These are phyloP conservation scores for Podilymbus podiceps DNA, from an alignment of 2,113 vertebrate species.

Conservation along the genomic window DNA sequence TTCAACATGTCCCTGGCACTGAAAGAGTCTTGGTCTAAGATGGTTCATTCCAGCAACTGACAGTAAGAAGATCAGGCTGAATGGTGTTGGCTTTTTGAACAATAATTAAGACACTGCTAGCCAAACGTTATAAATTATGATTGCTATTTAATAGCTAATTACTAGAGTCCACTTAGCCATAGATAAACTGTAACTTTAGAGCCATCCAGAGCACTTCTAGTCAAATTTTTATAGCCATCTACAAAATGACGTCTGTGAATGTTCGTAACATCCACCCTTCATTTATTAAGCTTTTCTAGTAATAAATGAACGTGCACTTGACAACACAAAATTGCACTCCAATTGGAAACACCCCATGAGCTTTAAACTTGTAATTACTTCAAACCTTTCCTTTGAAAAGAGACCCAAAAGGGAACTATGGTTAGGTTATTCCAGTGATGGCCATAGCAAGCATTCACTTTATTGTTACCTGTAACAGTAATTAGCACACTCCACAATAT, in stretches of 20 bases:
- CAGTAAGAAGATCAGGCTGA: background rate
- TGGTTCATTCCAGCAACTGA: background rate
- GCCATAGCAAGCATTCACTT: background rate
- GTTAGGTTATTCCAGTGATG: background rate
- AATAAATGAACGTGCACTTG: background rate
- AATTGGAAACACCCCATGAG: background rate
- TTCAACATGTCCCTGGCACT: background rate
- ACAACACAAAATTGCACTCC: background rate
- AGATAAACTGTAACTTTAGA: background rate
- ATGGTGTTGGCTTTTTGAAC: background rate
- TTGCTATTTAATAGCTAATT: background rate
- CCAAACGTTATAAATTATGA: background rate
- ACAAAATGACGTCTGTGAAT: background rate
- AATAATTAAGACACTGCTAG: background rate
- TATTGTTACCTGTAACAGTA: background rate
- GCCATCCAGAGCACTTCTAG: background rate
- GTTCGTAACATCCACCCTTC: background rate
- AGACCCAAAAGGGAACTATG: background rate
- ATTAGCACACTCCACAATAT: background rate
- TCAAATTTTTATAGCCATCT: background rate
- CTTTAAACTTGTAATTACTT: background rate
- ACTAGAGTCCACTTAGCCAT: background rate
- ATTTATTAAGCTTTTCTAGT: background rate
- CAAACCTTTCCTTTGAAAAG: background rate
- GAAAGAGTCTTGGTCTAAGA: background rate